Conservation (phyloP, 2,797 vertebrate genomes). For the Linurgus olivaceus region DNA sequence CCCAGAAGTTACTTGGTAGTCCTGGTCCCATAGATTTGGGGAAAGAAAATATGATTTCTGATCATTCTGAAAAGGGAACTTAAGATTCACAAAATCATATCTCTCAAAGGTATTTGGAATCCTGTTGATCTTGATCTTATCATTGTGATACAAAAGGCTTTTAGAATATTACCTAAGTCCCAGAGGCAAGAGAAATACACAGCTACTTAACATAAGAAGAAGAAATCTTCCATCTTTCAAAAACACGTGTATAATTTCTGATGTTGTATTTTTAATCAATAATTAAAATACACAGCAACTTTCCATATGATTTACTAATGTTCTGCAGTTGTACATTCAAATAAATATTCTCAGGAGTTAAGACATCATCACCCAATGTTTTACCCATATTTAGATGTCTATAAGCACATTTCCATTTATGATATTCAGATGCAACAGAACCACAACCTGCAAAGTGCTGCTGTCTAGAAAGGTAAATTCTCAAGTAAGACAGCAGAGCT, state of each 20-base stretch:
- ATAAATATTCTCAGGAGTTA: background rate
- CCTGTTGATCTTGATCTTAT: background rate
- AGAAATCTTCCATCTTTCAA: background rate
- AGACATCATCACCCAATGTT: background rate
- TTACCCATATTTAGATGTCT: background rate
- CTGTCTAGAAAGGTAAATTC: background rate
- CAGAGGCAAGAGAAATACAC: background rate
- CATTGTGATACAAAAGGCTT: background rate
- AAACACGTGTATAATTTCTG: background rate
- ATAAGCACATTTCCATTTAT: background rate
- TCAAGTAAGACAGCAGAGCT: background rate
- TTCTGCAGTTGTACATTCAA: background rate
- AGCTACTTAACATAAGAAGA: background rate
- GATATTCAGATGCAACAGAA: background rate
- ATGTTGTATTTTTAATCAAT: background rate
- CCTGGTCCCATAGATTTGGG: background rate
- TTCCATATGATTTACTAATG: background rate
- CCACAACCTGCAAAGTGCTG: background rate
- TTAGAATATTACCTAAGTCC: background rate
- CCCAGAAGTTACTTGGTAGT: background rate
- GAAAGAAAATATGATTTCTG: background rate
- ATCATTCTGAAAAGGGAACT: background rate
- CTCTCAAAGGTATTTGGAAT: background rate
- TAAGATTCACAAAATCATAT: background rate
- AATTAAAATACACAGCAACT: background rate